Evolutionary conservation across 2,113 vertebrate species (phyloP).

Genomic region (Tenrec ecaudatus): DNA sequence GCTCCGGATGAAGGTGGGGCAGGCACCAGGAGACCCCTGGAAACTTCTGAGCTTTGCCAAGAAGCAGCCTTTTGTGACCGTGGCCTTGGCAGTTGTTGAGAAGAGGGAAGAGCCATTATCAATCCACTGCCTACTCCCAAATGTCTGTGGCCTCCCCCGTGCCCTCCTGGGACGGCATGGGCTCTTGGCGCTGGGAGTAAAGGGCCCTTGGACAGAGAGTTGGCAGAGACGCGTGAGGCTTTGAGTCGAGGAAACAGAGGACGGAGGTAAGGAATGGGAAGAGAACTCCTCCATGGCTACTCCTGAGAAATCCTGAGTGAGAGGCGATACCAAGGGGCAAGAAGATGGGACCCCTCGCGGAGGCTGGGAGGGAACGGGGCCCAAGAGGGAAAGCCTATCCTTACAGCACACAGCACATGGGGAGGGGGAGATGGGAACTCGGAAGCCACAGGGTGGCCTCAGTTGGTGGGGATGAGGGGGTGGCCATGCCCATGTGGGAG

Average conservation of each 20-base stretch:
- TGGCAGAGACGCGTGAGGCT: neutral
- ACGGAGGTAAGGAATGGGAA: neutral
- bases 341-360: neutral
- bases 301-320: constrained; percentile 4
- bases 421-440: neutral
- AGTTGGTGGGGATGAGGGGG: neutral
- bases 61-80: neutral
- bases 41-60: neutral
- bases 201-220: neutral
- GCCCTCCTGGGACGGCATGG: neutral
- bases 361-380: neutral
- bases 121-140: neutral
- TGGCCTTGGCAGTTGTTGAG: neutral
- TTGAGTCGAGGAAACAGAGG: neutral
- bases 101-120: neutral
- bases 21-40: neutral
- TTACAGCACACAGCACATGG: neutral
- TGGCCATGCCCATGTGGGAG: neutral
- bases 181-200: neutral
- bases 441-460: no score
- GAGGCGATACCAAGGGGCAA: neutral
- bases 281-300: neutral
- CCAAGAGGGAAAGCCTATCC: neutral
- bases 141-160: neutral
- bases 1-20: neutral